These are phyloP conservation scores for Orthosia gothica DNA, from an alignment of 2,888 invertebrate species.

Conservation along the genomic window DNA sequence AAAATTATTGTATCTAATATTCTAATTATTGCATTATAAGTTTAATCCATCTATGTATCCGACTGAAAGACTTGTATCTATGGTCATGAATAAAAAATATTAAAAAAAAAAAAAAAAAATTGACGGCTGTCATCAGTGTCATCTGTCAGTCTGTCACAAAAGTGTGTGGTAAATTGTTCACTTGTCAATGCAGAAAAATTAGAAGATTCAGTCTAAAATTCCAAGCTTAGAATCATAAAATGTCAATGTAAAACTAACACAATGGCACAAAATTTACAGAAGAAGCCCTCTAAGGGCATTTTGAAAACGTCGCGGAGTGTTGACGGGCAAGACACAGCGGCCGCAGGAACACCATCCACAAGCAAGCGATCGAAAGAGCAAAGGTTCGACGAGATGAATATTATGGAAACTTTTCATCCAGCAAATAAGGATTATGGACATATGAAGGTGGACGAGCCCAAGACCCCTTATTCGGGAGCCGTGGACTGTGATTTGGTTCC, in stretches of 20 bases:
- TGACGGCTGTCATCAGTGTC: constrained; percentile 57
- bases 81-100: too few species aligned
- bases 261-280: constrained; percentile 95
- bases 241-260: constrained; percentile 73
- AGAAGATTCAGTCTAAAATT: constrained; percentile 64
- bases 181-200: constrained; percentile 71
- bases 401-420: constrained; percentile 99
- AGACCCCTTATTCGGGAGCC: constrained; percentile 96
- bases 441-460: constrained; percentile 99
- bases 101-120: background rate
- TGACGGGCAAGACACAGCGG: constrained; percentile 92
- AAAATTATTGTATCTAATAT: too few species aligned
- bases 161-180: constrained; percentile 54
- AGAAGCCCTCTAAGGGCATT: constrained; percentile 97
- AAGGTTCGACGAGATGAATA: constrained; percentile 99
- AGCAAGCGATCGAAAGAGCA: constrained; percentile 92
- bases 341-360: constrained; percentile 81
- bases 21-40: too few species aligned
- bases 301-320: constrained; percentile 98
- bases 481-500: constrained; percentile 92
- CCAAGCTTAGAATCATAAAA: constrained; percentile 66
- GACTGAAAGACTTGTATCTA: too few species aligned
- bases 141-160: constrained; percentile 48
- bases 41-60: too few species aligned
- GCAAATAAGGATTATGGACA: constrained; percentile 99